A percentile compares a stretch with the other conserved stretches of the same genome.
Conservation (phyloP, 2,113 vertebrate genomes). For the Tursiops truncatus region DNA sequence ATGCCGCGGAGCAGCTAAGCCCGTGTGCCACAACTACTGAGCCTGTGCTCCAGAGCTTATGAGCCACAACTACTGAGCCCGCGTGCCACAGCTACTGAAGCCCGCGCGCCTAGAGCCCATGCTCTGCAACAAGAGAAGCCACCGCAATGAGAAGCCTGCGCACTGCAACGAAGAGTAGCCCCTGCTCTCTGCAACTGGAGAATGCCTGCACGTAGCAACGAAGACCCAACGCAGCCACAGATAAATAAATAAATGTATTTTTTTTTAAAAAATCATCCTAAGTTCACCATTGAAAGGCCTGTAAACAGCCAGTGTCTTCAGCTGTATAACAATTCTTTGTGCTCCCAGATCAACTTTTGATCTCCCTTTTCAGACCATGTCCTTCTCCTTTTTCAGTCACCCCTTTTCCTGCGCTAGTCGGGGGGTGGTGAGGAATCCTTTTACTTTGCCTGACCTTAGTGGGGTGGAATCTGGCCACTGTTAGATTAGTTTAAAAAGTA, state of each 20-base stretch:
- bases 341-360: not conserved
- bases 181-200: not conserved
- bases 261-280: not conserved
- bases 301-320: conserved; percentile 1
- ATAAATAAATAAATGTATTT: too few relatives aligned
- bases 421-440: not conserved
- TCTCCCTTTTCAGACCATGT: not conserved
- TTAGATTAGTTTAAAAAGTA: not conserved
- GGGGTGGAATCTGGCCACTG: not conserved
- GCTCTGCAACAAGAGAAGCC: too few relatives aligned
- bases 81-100: too few relatives aligned
- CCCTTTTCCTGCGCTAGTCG: not conserved
- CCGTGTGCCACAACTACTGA: too few relatives aligned
- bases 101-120: too few relatives aligned
- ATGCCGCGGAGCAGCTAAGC: too few relatives aligned
- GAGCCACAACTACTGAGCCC: too few relatives aligned
- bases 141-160: too few relatives aligned
- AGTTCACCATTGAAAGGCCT: not conserved
- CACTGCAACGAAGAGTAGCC: too few relatives aligned
- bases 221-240: too few relatives aligned
- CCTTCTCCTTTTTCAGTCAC: not conserved
- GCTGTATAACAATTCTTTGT: not conserved
- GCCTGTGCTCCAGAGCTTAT: too few relatives aligned
- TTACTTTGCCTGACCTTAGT: not conserved
- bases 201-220: not conserved